Conservation (phyloP, 2,797 vertebrate genomes). For the Thamnophis elegans region DNA sequence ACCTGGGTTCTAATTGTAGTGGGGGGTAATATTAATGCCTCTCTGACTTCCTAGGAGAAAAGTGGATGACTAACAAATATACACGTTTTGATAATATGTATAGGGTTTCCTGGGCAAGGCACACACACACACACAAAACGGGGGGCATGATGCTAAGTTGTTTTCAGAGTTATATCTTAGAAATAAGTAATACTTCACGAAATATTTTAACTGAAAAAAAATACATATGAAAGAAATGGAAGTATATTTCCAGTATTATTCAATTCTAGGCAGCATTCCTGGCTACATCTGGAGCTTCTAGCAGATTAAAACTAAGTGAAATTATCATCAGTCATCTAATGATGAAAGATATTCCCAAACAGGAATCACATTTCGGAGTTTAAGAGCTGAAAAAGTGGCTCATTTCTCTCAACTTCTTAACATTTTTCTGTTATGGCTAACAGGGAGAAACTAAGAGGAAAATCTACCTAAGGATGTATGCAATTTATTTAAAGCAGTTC, state of each 20-base stretch:
- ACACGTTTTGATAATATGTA: background rate
- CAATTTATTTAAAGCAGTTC: background rate
- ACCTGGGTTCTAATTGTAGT: background rate
- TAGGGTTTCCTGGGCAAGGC: background rate
- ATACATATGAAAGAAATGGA: background rate
- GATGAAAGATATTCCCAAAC: background rate
- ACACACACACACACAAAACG: background rate
- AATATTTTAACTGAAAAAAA: background rate
- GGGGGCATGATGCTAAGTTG: background rate
- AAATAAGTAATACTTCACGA: background rate
- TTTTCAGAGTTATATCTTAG: background rate
- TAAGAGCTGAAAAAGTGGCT: background rate
- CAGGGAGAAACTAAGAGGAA: background rate
- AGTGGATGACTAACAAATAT: background rate
- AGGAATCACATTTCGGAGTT: background rate
- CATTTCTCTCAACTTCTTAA: background rate
- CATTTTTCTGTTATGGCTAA: background rate
- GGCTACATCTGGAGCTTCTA: background rate
- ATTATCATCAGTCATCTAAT: background rate
- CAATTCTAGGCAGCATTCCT: background rate
- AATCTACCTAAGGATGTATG: background rate
- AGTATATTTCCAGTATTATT: background rate
- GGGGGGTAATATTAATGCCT: background rate
- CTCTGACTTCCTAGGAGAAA: background rate
- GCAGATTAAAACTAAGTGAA: background rate